A percentile compares a stretch with the other conserved stretches of the same genome.
phyloP scores from a whole-genome alignment of 1,140 invertebrate species.

The Archivesica marissinica region DNA sequence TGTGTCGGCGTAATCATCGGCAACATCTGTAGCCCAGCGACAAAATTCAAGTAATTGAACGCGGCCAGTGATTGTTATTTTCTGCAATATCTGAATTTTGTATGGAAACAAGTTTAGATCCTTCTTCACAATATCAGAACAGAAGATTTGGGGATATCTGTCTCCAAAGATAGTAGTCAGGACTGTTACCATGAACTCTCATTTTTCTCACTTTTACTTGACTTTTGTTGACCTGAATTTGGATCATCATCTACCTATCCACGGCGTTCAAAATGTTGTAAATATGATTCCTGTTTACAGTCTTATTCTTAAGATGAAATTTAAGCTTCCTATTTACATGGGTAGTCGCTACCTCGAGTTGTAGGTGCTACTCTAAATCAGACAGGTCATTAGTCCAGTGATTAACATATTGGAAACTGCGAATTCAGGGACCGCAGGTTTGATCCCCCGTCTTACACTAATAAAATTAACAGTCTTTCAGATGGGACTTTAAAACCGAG shows the following conservation, averaged over 20 bases:
- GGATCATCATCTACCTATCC: background rate
- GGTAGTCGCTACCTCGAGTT: too few species aligned
- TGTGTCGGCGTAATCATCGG: slow-evolving; percentile 3
- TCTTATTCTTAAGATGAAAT: background rate
- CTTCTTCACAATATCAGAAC: too few species aligned
- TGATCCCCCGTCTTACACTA: too few species aligned
- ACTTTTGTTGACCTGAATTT: background rate
- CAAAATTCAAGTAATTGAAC: background rate
- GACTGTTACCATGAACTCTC: background rate
- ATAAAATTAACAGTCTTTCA: too few species aligned
- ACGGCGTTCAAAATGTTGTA: background rate
- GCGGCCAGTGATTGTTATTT: slow-evolving; percentile 1
- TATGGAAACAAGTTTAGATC: background rate
- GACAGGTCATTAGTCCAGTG: too few species aligned
- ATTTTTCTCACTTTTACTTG: slow-evolving; percentile 2
- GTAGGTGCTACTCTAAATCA: too few species aligned
- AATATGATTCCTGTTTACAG: background rate
- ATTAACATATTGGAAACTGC: too few species aligned
- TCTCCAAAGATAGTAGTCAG: background rate
- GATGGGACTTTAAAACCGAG: too few species aligned
- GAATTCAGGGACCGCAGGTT: too few species aligned
- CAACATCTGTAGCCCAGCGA: background rate
- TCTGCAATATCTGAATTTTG: slow-evolving; percentile 9
- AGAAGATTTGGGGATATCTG: background rate
- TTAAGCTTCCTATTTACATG: background rate